phyloP scores from a whole-genome alignment of 2,888 invertebrate genomes.

The Himalopsyche kuldschensis region DNA sequence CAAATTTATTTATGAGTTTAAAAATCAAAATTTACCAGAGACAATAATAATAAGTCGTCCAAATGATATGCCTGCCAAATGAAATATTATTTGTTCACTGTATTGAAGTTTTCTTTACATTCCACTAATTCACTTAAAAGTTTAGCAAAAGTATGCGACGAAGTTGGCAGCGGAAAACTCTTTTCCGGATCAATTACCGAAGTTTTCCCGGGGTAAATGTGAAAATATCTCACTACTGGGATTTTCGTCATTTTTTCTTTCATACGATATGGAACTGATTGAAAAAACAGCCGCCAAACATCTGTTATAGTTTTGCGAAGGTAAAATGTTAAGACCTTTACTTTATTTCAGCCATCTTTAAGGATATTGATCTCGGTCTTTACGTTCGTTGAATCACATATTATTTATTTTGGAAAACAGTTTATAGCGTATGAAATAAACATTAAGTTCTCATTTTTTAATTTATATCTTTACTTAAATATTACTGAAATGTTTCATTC shows the following conservation, averaged over 20 bases:
- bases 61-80: not conserved
- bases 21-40: no score
- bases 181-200: conserved; percentile 16
- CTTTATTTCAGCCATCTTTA: no score
- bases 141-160: conserved; percentile 15
- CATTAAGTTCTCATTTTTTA: no score
- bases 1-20: no score
- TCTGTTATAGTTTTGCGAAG: no score
- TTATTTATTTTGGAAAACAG: no score
- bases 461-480: no score
- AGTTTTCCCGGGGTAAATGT: conserved; percentile 8
- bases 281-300: not conserved
- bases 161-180: not conserved
- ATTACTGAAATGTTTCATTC: no score
- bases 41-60: not conserved
- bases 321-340: no score
- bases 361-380: no score
- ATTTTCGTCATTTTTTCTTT: not conserved
- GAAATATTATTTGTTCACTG: not conserved
- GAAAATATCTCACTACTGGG: not conserved
- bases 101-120: not conserved
- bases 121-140: conserved; percentile 23
- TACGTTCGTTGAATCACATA: no score
- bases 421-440: no score
- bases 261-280: not conserved